Base-by-base conservation (phyloP, 1,140 invertebrate genomes). In the Hermatobates lingyangjiaoensis region DNA sequence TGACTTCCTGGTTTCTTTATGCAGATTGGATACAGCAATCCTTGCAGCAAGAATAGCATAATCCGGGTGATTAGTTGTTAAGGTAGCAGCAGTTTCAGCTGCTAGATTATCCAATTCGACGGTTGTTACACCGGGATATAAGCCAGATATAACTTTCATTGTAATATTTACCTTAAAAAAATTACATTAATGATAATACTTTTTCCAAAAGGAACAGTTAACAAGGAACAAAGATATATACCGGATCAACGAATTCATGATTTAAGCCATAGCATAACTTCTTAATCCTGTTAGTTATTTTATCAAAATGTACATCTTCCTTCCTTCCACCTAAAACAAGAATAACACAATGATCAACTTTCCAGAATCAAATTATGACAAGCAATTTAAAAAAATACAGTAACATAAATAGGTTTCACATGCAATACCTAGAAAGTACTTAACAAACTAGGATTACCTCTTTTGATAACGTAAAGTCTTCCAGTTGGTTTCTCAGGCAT, bases 51-150 rank as follows among this genome's bases (percentile, higher is more conserved):
- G 71, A 53, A 88, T 75, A 5, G 92, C 92, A 76, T 97, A 98
- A 71, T 99, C 94, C 0, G 92, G 87, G 72, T 98, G 94, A 62
- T 87, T 81, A 4, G 87, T 93, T 0, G 92, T 95, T 83, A 96
- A 87, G 21, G 83, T 90, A 18, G 92, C 93, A 38, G 90, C 87
- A 54, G 85, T 97, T 72, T 98, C 93, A 1, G 94, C 94, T 49
- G 94, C 91, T 51, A 98, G 70, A 68, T 96, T 97, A 68, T 98
- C 95, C 58, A 98, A 68, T 65, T 98, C 91, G 0, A 93, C 81
- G 2, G 95, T 98, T 21, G 88, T 94, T 1, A 98, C 91, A 10
- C 94, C 94, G 56, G 86, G 79, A 65, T 95, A 98, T 3, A 99
- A 72, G 0, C 93, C 93, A 70, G 72, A 86, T 40, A 98, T 91